phyloP scores from a whole-genome alignment of 2,888 invertebrate genomes.

The Plutella xylostella region DNA sequence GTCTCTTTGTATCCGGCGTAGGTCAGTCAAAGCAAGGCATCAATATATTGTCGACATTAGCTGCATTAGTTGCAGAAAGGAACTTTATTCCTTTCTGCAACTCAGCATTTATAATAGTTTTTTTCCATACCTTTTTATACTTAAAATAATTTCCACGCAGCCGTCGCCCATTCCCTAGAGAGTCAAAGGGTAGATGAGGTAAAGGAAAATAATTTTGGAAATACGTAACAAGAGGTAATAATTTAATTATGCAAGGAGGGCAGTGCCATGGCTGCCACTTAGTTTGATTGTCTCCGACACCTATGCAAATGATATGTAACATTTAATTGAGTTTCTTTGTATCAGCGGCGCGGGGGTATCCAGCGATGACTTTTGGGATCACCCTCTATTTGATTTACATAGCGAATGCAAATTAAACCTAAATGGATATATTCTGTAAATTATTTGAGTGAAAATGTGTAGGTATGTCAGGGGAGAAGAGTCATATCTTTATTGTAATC shows the following conservation, averaged over 20 bases:
- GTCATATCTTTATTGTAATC: not conserved
- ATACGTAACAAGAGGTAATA: constrained; percentile 43
- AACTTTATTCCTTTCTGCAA: too few species aligned
- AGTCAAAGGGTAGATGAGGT: too few species aligned
- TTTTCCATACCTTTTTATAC: too few species aligned
- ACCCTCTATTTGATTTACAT: constrained; percentile 17
- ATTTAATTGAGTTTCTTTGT: constrained; percentile 65
- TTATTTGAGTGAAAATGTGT: not conserved
- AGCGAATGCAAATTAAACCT: not conserved
- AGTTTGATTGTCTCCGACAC: constrained; percentile 61
- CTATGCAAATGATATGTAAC: constrained; percentile 62
- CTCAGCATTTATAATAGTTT: too few species aligned
- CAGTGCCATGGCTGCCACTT: constrained; percentile 41
- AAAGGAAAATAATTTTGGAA: too few species aligned
- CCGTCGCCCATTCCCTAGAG: too few species aligned
- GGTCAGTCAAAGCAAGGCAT: too few species aligned
- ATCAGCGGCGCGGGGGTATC: constrained; percentile 28
- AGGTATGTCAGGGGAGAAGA: not conserved
- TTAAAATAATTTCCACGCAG: too few species aligned
- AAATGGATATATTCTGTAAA: not conserved
- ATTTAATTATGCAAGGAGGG: constrained; percentile 56
- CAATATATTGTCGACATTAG: too few species aligned
- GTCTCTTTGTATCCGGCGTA: too few species aligned
- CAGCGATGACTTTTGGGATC: constrained; percentile 38
- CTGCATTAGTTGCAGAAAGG: too few species aligned